Evolutionary conservation across 1,140 invertebrate genomes (phyloP), one percentile per base, ranked within the genome.

Genomic region (Belonocnema kinseyi): DNA sequence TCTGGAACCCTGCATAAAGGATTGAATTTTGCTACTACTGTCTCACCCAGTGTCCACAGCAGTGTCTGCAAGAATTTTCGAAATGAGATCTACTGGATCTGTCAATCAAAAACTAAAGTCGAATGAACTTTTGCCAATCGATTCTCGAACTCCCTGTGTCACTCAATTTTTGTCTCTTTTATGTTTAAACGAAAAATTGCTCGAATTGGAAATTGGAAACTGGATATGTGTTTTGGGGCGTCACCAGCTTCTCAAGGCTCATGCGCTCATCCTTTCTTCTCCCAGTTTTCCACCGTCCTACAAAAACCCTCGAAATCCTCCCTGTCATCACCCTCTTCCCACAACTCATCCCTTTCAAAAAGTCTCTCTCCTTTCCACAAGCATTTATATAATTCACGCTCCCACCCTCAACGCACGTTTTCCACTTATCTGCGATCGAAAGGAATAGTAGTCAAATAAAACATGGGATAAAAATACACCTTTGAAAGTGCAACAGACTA

Each of bases 281-380:
- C 26, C 26, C 26, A 33, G 26, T 33, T 40, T 21, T 40, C 13
- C 33, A 14, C 33, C 58, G 33, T 16, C 16, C 58, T 40, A 66
- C 21, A 66, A 66, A 66, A 66, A 66, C 58, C 58, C 58, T 66
- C 40, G 12, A 40, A 66, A 66, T 40, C 56, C 53, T n/a, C 53
- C 19, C n/a, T 56, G 16, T 17, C 19, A 19, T 56, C 53, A 56
- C 53, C 53, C 53, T 46, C 40, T 46, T 46, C 7, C 40, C 40
- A 46, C 21, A 33, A 11, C 33, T 14, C 21, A 61, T 12, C 56
- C 19, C 56, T 61, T 21, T 61, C 17, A 26, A 33, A 26, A 61
- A 33, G 56, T 61, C 56, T 26, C 13, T 4, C 53, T 17, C n/a
- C n/a, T 66, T 33, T 33, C 12, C 12, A 66, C 4, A 5, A 66